Evolutionary conservation across 2,888 invertebrate species (phyloP), one percentile per base, ranked within the genome.

Genomic region (Homarus gammarus): DNA sequence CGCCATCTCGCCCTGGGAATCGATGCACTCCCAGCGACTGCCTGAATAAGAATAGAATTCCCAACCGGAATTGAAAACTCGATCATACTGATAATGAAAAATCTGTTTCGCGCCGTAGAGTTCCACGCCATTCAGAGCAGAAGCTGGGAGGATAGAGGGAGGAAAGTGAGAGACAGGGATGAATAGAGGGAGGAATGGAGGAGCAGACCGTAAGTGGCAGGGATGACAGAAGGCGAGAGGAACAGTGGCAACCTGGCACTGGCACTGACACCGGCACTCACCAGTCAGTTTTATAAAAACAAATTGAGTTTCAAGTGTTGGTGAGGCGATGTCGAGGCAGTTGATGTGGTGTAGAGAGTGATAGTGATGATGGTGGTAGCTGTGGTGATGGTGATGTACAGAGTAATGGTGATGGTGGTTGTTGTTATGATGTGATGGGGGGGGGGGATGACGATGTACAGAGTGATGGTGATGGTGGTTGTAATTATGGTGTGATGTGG

Each of bases 41-140:
- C 64, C 64, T 27, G 27, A 64, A 64, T n/a, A 27, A 64, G 61
- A 79, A 56, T 61, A 61, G 79, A 79, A 61, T 79, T 38, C 79
- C 10, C 61, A 22, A 27, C 27, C 61, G 36, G 61, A 79, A 79
- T 36, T 79, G 56, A 79, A 79, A 61, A 79, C 79, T 79, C 79
- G 79, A 79, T 79, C 79, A 79, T 61, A 61, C 51, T 61, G 56
- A 61, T 79, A 36, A 79, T 79, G 61, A 56, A 61, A 79, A 79
- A 51, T 79, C 38, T 51, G 78, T 51, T 56, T 78, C 78, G 31
- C 51, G 5, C 78, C 51, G 15, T 51, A 78, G 78, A 78, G 51
- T 78, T 78, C 78, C 49, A 6, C 22, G 31, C 49, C 33, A 78
- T 49, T 51, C 51, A 51, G 78, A 78, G 56, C 49, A 27, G 31